phyloP scores from a whole-genome alignment of 2,113 vertebrate genomes.

The Cinclus mexicanus region DNA sequence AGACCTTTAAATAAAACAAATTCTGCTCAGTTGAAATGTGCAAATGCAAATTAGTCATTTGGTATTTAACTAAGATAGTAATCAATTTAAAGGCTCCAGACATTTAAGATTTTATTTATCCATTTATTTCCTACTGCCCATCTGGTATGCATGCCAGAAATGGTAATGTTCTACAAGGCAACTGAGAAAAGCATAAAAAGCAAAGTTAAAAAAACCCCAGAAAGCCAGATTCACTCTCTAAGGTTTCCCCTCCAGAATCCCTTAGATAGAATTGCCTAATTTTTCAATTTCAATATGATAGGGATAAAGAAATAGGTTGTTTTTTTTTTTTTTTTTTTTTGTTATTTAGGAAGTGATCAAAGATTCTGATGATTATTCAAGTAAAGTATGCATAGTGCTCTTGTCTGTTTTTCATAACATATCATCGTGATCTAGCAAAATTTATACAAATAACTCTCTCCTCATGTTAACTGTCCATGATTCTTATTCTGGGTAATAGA shows the following conservation, averaged over 20 bases:
- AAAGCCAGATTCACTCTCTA: background rate
- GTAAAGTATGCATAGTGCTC: fast-evolving
- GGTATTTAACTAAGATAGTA: constrained; percentile 15
- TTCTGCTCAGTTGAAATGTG: background rate
- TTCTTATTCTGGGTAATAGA: background rate
- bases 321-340: background rate
- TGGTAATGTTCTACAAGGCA: background rate
- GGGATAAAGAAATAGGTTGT: background rate
- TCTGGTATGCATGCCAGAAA: constrained; percentile 26
- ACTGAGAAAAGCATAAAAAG: background rate
- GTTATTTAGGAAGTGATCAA: background rate
- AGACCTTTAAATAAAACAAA: constrained; percentile 54
- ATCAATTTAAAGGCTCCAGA: constrained; percentile 38
- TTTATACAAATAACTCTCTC: background rate
- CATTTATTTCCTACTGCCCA: constrained; percentile 41
- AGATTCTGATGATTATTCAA: background rate
- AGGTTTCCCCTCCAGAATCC: background rate
- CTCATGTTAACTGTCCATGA: background rate
- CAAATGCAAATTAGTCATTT: constrained; percentile 37
- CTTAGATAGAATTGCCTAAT: background rate
- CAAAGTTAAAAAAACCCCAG: background rate
- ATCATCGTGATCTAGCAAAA: background rate
- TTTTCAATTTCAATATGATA: background rate
- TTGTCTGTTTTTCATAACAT: background rate
- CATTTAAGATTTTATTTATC: constrained; percentile 51